Base-by-base conservation (phyloP, 1,140 invertebrate species). In the Acromyrmex heyeri region DNA sequence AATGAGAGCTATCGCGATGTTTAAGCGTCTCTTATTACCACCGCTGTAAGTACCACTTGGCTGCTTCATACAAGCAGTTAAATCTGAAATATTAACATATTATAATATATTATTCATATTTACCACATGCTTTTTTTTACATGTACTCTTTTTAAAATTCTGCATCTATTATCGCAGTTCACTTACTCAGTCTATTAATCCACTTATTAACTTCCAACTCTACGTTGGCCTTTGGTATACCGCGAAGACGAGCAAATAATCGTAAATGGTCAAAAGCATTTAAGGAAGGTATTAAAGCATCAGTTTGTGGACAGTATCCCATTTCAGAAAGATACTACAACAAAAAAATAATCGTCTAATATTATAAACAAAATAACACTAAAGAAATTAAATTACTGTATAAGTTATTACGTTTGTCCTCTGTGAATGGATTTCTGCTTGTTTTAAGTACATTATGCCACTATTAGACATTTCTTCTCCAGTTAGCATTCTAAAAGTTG, bases 11-110 rank as follows among this genome's bases (percentile, higher is more conserved):
- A 99, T 97, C 0, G 99, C 99, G 59, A 99, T 98, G 88, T 98
- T 99, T 34, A 99, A 95, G 94, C 99, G 99, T 61, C 99, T 96
- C 93, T 99, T 99, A 90, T 99, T 99, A 0, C 99, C 99, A 14
- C 98, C 98, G 93, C 98, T 99, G 91, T 97, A 98, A 16, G 95
- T 95, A 50, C 94, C 94, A 91, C 96, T 96, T 50, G 95, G 94
- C 64, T 96, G 94, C 61, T 92, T 89, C 24, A 95, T 95, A 77
- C 94, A 96, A 7, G 90, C 89, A 57, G 92, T 94, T 59, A 95
- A 92, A 92, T 95, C 94, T 94, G n/a, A 85, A 88, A 64, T 0
- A 24, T 24, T 24, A 24, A 24, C 24, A 24, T 24, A 24, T 24
- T 24, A 24, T 24, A 57, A 78, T 1, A 55, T 67, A 53, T 75